Evolutionary conservation across 2,797 vertebrate genomes (phyloP), one percentile per base, ranked within the genome.

Genomic region (Gambelia wislizenii): DNA sequence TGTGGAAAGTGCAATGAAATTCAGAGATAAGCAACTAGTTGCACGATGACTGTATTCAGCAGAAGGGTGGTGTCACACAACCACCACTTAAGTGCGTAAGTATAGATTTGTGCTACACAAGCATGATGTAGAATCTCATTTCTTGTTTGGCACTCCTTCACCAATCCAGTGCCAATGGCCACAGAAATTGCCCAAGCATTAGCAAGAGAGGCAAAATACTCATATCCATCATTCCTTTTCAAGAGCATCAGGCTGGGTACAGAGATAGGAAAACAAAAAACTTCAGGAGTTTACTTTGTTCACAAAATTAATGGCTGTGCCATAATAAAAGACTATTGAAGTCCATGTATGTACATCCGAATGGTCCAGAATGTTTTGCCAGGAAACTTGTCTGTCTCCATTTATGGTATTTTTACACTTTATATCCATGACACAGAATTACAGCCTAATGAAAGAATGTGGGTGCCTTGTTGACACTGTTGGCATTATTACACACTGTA

Each of bases 371-470:
- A 87, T 72, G 77, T 82, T 82, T 86, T 89, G 47, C 74, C 76
- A 70, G 85, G 93, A 94, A 95, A 94, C 92, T 88, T 91, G 91
- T 78, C 27, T 89, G 52, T 95, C 82, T 92, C 96, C 94, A 94
- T 96, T 93, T 96, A 96, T 92, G 95, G 96, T 89, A 69, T 91
- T 95, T 74, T 85, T 94, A 79, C n/a, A 0, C 13, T 67, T 89
- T 86, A 72, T 81, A 92, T 82, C 92, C 84, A 64, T 67, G 84
- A 94, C 88, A 94, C 83, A 80, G 88, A 92, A 93, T 95, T 93
- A 95, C 91, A 91, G 39, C 92, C 87, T 25, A 94, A 89, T 84
- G 85, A 89, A 96, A 92, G 83, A 90, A 94, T 92, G 75, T 85
- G 56, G 89, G 89, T 91, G 87, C 90, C 92, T 93, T 52, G 76